Evolutionary conservation across 2,113 vertebrate genomes (phyloP).

Genomic region (Heterotilapia buettikoferi): DNA sequence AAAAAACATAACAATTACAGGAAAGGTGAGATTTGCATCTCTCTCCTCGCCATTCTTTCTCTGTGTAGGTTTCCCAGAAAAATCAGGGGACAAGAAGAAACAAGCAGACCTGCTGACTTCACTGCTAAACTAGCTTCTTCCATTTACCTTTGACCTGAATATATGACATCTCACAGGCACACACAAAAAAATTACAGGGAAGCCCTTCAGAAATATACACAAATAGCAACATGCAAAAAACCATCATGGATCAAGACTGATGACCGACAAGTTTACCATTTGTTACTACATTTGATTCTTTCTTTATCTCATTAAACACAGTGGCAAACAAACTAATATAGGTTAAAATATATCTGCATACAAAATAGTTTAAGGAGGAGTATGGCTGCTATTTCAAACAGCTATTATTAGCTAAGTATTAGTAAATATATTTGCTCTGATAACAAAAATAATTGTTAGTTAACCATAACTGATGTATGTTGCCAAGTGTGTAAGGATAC

Average conservation of each 20-base stretch:
- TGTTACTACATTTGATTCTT: neutral
- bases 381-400: neutral
- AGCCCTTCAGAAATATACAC: neutral
- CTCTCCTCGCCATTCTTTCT: neutral
- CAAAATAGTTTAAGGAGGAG: neutral
- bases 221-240: neutral
- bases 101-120: conserved; percentile 14
- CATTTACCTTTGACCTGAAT: neutral
- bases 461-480: neutral
- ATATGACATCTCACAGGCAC: neutral
- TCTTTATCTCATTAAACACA: neutral
- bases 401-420: neutral
- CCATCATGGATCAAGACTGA: neutral
- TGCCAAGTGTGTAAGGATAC: neutral
- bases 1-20: neutral
- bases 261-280: neutral
- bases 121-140: conserved; percentile 24
- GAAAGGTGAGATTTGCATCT: neutral
- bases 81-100: neutral
- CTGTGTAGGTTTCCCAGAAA: neutral
- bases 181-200: neutral
- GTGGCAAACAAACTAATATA: neutral
- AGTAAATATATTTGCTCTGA: neutral
- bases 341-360: neutral
- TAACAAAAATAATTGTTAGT: neutral